Evolutionary conservation across 2,113 vertebrate genomes (phyloP), one percentile per base, ranked within the genome.

Genomic region (Leptosomus discolor): DNA sequence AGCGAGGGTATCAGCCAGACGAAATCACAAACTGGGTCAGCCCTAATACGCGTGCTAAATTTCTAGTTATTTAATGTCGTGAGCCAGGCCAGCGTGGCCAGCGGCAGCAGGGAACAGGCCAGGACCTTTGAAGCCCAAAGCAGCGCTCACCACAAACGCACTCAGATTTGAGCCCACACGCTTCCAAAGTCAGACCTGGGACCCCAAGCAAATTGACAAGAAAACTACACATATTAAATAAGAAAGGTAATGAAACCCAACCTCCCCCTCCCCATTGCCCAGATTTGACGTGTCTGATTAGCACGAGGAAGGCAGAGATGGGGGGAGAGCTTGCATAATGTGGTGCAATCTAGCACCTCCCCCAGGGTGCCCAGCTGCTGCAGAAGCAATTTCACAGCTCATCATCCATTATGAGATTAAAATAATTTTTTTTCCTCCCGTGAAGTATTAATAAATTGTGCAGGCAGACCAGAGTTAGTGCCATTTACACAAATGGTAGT

Each of bases 401-500:
- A 96, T 95, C 96, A 91, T 98, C 97, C 94, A 88, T 97, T 94
- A 96, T 70, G 97, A 97, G 96, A 97, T 96, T 92, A 86, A 97
- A 97, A 96, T 95, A 97, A 89, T 93, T 96, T 87, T 88, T 96
- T 26, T 26, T 23, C 84, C 88, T 97, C 95, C 98, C 7, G 73
- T 96, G 94, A 98, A 97, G 88, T 96, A 97, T 95, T 98, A 97
- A 94, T 96, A 96, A 97, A 97, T 94, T 96, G 92, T 95, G 92
- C 97, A 96, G 96, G 94, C 96, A 94, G 88, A 65, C 68, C 93
- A 85, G 95, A 94, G 86, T 70, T 69, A 75, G 89, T 89, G 92
- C 79, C 97, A 95, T 97, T 97, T 97, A 93, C 95, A 97, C 97
- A 95, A 95, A 97, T 56, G 95, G 90, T 90, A 94, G 92, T 97